Base-by-base conservation (phyloP, 2,888 invertebrate genomes). In the Tetragonula carbonaria region DNA sequence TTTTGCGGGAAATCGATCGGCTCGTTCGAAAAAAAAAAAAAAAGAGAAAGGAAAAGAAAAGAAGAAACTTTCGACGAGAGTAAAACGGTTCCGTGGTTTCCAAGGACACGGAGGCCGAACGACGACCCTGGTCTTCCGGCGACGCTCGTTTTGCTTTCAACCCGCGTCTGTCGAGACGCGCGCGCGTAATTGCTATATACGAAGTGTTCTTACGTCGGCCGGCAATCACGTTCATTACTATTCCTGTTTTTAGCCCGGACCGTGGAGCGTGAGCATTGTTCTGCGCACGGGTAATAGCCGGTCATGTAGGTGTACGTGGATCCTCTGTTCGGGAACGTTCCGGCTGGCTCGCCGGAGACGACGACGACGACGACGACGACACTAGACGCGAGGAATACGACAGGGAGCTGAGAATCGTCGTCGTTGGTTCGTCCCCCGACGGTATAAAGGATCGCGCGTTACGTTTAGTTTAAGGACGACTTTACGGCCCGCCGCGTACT, bases 41-140 rank as follows among this genome's bases (percentile, higher is more conserved):
- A 23, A 8, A 23, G 59, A 33, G 5, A 18, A 18, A 2, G 8
- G 1, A 4, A 5, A 38, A 38, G 5, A 2, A 4, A 45, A 28
- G 57, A 59, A 51, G 53, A 63, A 38, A 59, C n/a, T 73, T 63
- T 65, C 65, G 23, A 38, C 18, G 11, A 14, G 51, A 62, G 53
- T 16, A 28, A 76, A 86, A 77, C 67, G 78, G 82, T 84, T 78
- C 80, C 67, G 75, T 28, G 80, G 76, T 18, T 23, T 14, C 66
- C 84, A 87, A 88, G 80, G 86, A 73, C 86, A 79, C 84, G 82
- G 38, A 68, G 82, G 84, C 82, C 84, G 88, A 84, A 66, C 88
- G 84, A 87, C 87, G 87, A 88, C 88, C 86, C 87, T 87, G 88
- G 67, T 84, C 81, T 83, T 88, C 89, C 86, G 80, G 75, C 80